Conservation (phyloP, 1,140 invertebrate species). For the Philaenus spumarius region DNA sequence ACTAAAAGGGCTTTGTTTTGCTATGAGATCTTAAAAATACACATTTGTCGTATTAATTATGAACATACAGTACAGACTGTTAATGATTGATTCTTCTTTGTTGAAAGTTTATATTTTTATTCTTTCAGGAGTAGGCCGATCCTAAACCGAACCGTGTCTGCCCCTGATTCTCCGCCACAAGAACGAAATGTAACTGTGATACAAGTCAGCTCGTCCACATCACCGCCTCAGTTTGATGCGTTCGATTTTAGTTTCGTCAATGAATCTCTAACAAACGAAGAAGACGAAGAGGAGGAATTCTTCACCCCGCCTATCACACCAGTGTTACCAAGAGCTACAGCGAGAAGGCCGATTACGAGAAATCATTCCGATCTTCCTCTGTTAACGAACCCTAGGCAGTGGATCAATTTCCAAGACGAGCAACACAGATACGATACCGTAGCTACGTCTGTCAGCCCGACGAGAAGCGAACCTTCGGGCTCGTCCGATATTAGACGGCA, state of each 20-base stretch:
- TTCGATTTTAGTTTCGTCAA: conserved; percentile 24
- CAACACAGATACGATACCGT: too few relatives aligned
- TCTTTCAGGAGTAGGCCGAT: neutral
- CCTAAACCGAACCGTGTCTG: conserved; percentile 10
- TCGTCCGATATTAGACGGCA: too few relatives aligned
- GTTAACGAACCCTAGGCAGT: conserved; percentile 7
- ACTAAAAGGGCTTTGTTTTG: too few relatives aligned
- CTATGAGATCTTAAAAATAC: too few relatives aligned
- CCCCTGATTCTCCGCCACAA: conserved; percentile 14
- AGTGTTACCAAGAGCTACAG: conserved; percentile 9
- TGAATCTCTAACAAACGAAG: conserved; percentile 14
- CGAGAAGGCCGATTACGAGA: neutral
- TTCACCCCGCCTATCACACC: conserved; percentile 26
- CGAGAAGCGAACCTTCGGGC: too few relatives aligned
- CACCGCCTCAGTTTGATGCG: neutral
- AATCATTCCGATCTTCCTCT: neutral
- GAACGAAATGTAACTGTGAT: conserved; percentile 29
- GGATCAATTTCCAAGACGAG: neutral
- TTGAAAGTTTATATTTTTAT: too few relatives aligned
- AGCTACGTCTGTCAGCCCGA: too few relatives aligned
- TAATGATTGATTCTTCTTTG: too few relatives aligned
- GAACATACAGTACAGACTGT: too few relatives aligned
- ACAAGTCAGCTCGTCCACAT: conserved; percentile 25
- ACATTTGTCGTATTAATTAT: too few relatives aligned
- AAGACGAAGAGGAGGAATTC: conserved; percentile 21